Conservation (phyloP, 1,140 invertebrate genomes). For the Littorina saxatilis region DNA sequence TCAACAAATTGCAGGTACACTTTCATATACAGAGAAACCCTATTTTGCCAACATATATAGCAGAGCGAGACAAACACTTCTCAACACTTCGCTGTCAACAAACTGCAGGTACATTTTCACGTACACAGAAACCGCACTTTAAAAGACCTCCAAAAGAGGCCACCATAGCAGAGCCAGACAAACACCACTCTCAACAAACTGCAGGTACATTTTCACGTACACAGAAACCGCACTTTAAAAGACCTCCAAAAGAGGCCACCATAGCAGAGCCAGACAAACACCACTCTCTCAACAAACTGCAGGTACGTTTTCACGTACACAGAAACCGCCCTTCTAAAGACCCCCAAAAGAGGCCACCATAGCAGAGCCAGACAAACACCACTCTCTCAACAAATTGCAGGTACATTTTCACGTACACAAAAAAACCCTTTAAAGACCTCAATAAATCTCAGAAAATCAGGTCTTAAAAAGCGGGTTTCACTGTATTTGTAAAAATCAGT, state of each 20-base stretch:
- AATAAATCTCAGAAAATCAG: too few species aligned
- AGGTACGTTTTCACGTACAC: constrained; percentile 69
- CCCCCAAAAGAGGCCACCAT: constrained; percentile 69
- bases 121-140: too few species aligned
- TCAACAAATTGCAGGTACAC: constrained; percentile 72
- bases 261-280: constrained; percentile 71
- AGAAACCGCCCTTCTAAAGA: too few species aligned
- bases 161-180: constrained; percentile 68
- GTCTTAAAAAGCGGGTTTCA: too few species aligned
- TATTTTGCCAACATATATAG: constrained; percentile 64
- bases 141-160: too few species aligned
- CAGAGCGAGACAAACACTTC: constrained; percentile 71
- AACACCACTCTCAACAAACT: constrained; percentile 73
- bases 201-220: constrained; percentile 66
- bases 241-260: too few species aligned
- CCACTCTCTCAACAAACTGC: constrained; percentile 70
- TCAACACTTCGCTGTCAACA: constrained; percentile 72
- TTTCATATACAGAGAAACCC: too few species aligned
- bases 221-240: too few species aligned
- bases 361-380: constrained; percentile 70
- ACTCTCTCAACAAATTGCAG: constrained; percentile 72
- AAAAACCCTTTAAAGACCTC: too few species aligned
- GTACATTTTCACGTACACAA: constrained; percentile 58
- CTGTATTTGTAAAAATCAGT: too few species aligned
- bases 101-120: constrained; percentile 69